Evolutionary conservation across 2,888 invertebrate genomes (phyloP), one percentile per base, ranked within the genome.

Genomic region (Hedychridium roseum): DNA sequence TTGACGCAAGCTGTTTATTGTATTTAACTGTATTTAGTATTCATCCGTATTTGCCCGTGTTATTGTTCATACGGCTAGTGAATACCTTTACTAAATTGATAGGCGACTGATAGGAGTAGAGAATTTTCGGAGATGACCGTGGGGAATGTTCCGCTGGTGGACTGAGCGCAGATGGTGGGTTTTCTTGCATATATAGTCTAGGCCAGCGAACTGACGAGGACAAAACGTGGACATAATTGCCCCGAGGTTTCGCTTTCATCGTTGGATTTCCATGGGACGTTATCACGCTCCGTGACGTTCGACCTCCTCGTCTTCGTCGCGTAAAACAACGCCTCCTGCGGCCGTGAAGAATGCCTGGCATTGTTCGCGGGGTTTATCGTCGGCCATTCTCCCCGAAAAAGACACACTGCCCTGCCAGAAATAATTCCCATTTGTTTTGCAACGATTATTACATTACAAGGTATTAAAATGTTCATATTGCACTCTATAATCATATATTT

Each of bases 171-270:
- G 44, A 40, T 37, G 41, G 44, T 41, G 28, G 45, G 43, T 57
- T 41, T 60, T 54, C 61, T 59, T 36, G 43, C 56, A 75, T 76
- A 70, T 76, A 76, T 76, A 74, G 68, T 54, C 55, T 55, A 51
- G 50, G 55, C 42, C 47, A 49, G 52, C 64, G 61, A 64, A 69
- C 66, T 62, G 54, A 57, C 59, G 51, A 57, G 51, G 58, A 59
- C 60, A 57, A 64, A 43, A 49, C 49, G 53, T 54, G 60, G 56
- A 66, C 64, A 69, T 76, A 78, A 78, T 78, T 76, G 76, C 55
- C 44, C 46, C 17, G 38, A 58, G 73, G 77, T 78, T 78, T 78
- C 78, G 78, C 78, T 78, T 78, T 78, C 78, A 65, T 78, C 72
- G 71, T 71, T 66, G 61, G 62, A 66, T 69, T 66, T 70, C 65